Evolutionary conservation across 2,113 vertebrate genomes (phyloP).

Genomic region (Cyanistes caeruleus): DNA sequence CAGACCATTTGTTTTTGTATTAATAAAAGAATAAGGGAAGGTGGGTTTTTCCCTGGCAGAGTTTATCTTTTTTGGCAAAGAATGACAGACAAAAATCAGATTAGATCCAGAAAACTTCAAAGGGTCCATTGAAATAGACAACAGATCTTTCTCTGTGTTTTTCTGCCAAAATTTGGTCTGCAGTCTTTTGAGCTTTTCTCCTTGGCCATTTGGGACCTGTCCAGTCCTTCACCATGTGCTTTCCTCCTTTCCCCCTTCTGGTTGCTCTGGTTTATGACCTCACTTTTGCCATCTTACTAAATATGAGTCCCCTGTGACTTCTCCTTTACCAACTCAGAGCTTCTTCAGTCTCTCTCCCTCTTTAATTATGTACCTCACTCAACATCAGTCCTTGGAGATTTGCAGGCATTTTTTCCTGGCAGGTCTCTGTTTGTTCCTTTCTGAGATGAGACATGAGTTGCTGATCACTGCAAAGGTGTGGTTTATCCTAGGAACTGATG

Average conservation of each 20-base stretch:
- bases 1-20: slow-evolving; percentile 45
- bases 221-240: slow-evolving; percentile 44
- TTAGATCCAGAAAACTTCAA: slow-evolving; percentile 70
- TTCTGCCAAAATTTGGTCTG: slow-evolving; percentile 48
- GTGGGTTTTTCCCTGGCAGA: slow-evolving; percentile 42
- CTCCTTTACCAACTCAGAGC: slow-evolving; percentile 5
- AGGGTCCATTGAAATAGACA: slow-evolving; percentile 49
- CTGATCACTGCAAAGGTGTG: neutral
- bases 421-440: neutral
- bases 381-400: neutral
- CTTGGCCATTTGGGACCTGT: slow-evolving; percentile 52
- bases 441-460: neutral
- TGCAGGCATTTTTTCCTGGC: neutral
- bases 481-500: neutral
- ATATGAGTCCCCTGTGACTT: slow-evolving; percentile 32
- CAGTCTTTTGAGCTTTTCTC: slow-evolving; percentile 44
- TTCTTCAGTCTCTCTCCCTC: neutral
- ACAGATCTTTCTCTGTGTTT: slow-evolving; percentile 58
- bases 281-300: slow-evolving; percentile 38
- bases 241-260: slow-evolving; percentile 16
- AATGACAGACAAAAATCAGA: slow-evolving; percentile 52
- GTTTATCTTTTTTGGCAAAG: slow-evolving; percentile 66
- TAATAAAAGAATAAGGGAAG: slow-evolving; percentile 16
- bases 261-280: slow-evolving; percentile 39
- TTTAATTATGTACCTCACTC: slow-evolving; percentile 40